These are phyloP conservation scores for Nesospiza acunhae DNA, from an alignment of 2,113 vertebrate genomes.

Conservation along the genomic window DNA sequence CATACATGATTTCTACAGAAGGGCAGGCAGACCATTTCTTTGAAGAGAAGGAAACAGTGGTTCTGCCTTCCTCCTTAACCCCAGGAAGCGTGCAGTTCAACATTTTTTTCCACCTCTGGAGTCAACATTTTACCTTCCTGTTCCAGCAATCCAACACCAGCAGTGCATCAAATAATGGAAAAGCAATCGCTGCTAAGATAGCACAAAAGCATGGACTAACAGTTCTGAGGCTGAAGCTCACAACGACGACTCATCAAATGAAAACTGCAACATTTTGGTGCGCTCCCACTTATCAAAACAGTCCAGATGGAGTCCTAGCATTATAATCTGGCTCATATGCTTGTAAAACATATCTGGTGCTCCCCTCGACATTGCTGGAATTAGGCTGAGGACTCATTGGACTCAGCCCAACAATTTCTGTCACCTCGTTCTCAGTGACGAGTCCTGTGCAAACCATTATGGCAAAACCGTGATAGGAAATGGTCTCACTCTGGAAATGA, in stretches of 20 bases:
- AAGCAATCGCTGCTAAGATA: not conserved
- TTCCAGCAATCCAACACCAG: not conserved
- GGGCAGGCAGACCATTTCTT: not conserved
- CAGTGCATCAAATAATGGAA: not conserved
- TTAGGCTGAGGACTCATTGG: not conserved
- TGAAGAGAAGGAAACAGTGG: not conserved
- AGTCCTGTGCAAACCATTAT: not conserved
- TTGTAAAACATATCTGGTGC: not conserved
- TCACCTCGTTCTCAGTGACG: not conserved
- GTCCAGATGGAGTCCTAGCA: not conserved
- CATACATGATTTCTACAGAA: not conserved
- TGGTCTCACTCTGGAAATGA: not conserved
- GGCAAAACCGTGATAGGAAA: not conserved
- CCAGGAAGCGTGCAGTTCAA: too few species aligned
- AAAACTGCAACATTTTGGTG: not conserved
- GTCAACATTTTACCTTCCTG: not conserved
- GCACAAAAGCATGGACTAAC: not conserved
- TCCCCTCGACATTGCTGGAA: not conserved
- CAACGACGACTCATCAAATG: not conserved
- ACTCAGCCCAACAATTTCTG: not conserved
- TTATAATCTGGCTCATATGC: not conserved
- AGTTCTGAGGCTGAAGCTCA: not conserved
- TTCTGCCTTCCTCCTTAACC: not conserved
- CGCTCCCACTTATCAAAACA: constrained; percentile 25
- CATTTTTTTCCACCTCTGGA: not conserved